Evolutionary conservation across 2,797 vertebrate species (phyloP), one percentile per base, ranked within the genome.

Genomic region (Coregonus suidteri): DNA sequence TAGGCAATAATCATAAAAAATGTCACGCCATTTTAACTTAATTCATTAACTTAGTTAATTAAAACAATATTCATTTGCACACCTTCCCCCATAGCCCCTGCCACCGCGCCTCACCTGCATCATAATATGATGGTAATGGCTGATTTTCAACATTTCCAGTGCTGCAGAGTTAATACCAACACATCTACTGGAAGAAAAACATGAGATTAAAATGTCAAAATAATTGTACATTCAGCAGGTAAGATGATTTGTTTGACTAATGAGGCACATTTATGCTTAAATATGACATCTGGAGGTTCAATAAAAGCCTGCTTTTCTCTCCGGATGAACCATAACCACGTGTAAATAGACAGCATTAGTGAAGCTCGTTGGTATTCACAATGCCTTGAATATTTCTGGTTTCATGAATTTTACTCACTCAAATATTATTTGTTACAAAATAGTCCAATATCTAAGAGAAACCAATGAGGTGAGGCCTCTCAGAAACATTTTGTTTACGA

Each of bases 21-120:
- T 95, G 95, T 95, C 94, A 95, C 90, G 93, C 87, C 88, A 92
- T 94, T 95, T 95, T 94, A 92, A 94, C 93, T 93, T 88, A 86
- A 91, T 47, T 47, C 41, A 11, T 47, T 47, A 47, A 47, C 41
- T 47, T 47, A 93, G 92, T 94, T 95, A 95, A 95, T 95, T 94
- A 95, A 95, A 94, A 93, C 90, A 92, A 88, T 91, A 85, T 93
- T 93, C 2, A 47, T 47, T 47, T 47, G 41, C 9, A 47, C 87
- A 47, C 87, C 84, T 91, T 86, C 88, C 88, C 85, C 77, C 84
- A 80, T 80, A 83, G 65, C 76, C 82, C 85, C 87, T 47, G 54
- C 77, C 67, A 31, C 67, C 25, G 16, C 18, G 25, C 62, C 18
- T 20, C 87, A 92, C 90, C 91, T 93, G 90, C 89, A 87, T 81